Evolutionary conservation across 1,140 invertebrate genomes (phyloP).

Genomic region (Eubasilissa regina): DNA sequence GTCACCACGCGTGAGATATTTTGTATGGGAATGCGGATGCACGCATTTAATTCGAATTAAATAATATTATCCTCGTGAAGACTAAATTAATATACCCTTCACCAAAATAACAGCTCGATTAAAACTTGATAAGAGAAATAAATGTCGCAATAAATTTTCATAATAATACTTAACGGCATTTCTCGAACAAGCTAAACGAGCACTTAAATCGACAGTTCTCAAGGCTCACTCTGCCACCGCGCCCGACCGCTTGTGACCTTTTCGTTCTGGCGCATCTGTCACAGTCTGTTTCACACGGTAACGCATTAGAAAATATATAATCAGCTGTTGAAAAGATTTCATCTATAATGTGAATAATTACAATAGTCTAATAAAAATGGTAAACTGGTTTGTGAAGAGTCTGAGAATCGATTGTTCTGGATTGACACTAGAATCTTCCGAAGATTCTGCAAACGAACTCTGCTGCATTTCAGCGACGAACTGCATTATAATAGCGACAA

Average conservation of each 20-base stretch:
- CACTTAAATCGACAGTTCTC: not conserved
- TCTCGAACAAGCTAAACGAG: not conserved
- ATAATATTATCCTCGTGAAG: no score
- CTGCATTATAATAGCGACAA: not conserved
- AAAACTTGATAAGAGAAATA: not conserved
- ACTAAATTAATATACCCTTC: no score
- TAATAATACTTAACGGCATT: not conserved
- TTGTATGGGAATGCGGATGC: no score
- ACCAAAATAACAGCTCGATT: no score
- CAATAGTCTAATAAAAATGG: conserved; percentile 23
- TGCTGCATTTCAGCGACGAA: not conserved
- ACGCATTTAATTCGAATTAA: no score
- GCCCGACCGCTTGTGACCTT: conserved; percentile 20
- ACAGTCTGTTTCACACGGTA: conserved; percentile 44
- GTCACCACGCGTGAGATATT: no score
- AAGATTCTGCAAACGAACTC: no score
- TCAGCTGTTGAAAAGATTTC: conserved; percentile 26
- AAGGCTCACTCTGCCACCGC: not conserved
- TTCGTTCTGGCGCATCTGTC: not conserved
- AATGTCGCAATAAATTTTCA: conserved; percentile 14
- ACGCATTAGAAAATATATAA: conserved; percentile 23
- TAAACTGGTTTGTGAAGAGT: conserved; percentile 4
- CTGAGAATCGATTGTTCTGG: conserved; percentile 31
- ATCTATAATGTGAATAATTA: conserved; percentile 31
- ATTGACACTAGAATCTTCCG: no score